phyloP scores from a whole-genome alignment of 2,797 vertebrate genomes.

The Poecilia picta region DNA sequence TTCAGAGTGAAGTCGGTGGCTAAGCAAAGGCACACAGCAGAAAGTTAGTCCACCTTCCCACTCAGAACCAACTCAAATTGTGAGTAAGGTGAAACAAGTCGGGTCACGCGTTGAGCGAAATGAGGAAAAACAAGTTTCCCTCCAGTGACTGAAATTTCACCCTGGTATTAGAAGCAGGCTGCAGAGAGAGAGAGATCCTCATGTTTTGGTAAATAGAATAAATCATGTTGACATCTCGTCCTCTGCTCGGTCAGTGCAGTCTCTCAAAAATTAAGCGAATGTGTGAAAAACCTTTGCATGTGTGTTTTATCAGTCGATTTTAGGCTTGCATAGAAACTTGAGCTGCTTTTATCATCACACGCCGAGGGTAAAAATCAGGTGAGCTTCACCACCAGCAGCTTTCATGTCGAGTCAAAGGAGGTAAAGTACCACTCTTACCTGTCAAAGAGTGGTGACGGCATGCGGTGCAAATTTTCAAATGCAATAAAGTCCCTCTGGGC shows the following conservation, averaged over 20 bases:
- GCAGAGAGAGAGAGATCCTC: not conserved
- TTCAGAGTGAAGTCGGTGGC: conserved; percentile 93
- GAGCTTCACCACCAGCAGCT: not conserved
- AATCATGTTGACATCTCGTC: not conserved
- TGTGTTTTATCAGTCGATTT: no score
- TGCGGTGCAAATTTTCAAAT: not conserved
- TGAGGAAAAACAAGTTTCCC: conserved; percentile 6
- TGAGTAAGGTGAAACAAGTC: conserved; percentile 28
- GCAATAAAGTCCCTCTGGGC: not conserved
- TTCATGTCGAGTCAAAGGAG: conserved; percentile 1
- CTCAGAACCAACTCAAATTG: conserved; percentile 44
- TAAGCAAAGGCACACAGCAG: conserved; percentile 66
- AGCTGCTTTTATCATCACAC: not conserved
- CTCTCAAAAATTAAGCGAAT: conserved; percentile 3
- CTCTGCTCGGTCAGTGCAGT: not conserved
- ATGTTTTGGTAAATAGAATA: not conserved
- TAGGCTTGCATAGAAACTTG: not conserved
- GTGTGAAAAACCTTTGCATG: not conserved
- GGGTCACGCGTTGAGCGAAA: conserved; percentile 29
- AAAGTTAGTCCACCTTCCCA: conserved; percentile 20
- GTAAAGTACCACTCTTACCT: not conserved
- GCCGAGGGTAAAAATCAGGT: not conserved
- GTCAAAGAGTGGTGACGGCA: not conserved
- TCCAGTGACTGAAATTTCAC: conserved; percentile 35
- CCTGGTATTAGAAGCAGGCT: not conserved